Base-by-base conservation (phyloP, 2,888 invertebrate species). In the Lymantria dispar region DNA sequence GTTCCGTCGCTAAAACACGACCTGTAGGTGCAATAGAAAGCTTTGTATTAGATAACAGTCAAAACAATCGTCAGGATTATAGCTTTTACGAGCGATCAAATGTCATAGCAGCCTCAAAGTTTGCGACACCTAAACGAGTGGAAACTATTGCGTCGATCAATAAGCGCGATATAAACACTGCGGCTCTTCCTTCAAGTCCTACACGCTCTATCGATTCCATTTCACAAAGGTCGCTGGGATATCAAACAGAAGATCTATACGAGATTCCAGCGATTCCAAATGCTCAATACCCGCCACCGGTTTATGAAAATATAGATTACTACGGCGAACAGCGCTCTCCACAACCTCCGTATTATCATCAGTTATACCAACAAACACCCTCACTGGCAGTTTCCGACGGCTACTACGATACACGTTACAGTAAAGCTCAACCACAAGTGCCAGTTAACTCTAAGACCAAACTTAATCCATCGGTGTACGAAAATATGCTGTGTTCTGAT, bases 271-370 rank as follows among this genome's bases (percentile, higher is more conserved):
- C 84, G 41, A 83, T 84, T 66, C 85, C 90, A 12, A 83, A 78
- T 60, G 61, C 77, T 48, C 85, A 83, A 60, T 87, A 85, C 67
- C 80, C 89, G 39, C 82, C 88, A 43, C 83, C 89, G 40, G 94
- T 97, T 29, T 97, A 97, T 77, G 97, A 97, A 80, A 97, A 97
- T 81, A 92, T 97, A 48, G 96, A 96, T 63, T 96, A 96, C 76
- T 96, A 96, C 87, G 92, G 93, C 7, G 93, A 93, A 49, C 90
- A 92, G 62, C 86, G 90, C 8, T 84, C 91, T 9, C 88, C 92
- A 31, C 92, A 91, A 75, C 92, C 93, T 22, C 93, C 94, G 0
- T 94, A 94, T 71, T 94, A 94, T 66, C 94, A 94, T 74, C 93
- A 92, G 66, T 74, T 92, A 59, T 89, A 87, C 77, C 74, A 85